These are phyloP conservation scores for Drosophila longiperda DNA, from an alignment of 2,888 invertebrate genomes.

Conservation along the genomic window DNA sequence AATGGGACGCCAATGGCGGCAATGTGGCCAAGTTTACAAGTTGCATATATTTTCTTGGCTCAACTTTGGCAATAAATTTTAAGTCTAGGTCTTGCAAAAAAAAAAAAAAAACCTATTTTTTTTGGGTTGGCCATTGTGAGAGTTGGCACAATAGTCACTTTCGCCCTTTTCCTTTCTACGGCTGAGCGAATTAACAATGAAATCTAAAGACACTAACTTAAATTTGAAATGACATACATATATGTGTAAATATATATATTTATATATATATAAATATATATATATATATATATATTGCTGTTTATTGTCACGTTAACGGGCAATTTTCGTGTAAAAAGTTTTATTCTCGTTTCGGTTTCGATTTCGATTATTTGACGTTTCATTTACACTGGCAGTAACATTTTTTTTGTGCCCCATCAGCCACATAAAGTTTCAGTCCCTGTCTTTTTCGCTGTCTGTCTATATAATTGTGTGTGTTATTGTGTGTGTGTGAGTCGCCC, in stretches of 20 bases:
- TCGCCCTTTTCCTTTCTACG: slow-evolving; percentile 6
- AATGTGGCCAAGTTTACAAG: slow-evolving; percentile 61
- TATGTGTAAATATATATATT: background rate
- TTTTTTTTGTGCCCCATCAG: slow-evolving; percentile 55
- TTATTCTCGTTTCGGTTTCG: slow-evolving; percentile 60
- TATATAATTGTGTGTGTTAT: slow-evolving; percentile 13
- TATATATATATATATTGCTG: slow-evolving; percentile 20
- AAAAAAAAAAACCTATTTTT: slow-evolving; percentile 13
- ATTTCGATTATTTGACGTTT: slow-evolving; percentile 56
- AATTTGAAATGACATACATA: slow-evolving; percentile 42
- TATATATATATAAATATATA: background rate
- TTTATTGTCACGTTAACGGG: slow-evolving; percentile 75
- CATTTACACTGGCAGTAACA: slow-evolving; percentile 63
- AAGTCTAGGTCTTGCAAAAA: slow-evolving; percentile 60
- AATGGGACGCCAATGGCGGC: slow-evolving; percentile 39
- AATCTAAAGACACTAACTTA: slow-evolving; percentile 72
- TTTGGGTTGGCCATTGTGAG: slow-evolving; percentile 23
- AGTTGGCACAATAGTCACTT: slow-evolving; percentile 22
- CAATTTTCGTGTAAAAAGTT: slow-evolving; percentile 73
- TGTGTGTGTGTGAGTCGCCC: slow-evolving; percentile 33
- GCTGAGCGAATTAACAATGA: slow-evolving; percentile 64
- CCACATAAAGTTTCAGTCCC: slow-evolving; percentile 24
- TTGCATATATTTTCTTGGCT: slow-evolving; percentile 57
- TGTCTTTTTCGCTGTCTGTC: slow-evolving; percentile 6
- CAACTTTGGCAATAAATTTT: slow-evolving; percentile 75